phyloP scores from a whole-genome alignment of 2,888 invertebrate species.

The Mechanitis mazaeus region DNA sequence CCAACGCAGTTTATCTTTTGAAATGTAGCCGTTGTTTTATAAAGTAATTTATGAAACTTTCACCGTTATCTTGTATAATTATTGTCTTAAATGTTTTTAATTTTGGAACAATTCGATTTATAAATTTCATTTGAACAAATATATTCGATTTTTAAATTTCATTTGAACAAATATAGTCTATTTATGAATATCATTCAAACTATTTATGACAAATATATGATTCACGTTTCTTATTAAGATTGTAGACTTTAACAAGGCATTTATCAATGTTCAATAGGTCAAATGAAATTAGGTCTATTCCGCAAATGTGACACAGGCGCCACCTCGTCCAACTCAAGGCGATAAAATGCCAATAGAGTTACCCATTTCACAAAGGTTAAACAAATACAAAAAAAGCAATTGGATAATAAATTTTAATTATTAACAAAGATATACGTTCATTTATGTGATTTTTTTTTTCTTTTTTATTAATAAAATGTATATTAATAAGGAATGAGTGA shows the following conservation, averaged over 20 bases:
- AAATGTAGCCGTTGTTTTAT: constrained; percentile 18
- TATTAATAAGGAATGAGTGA: no score
- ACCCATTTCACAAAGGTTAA: no score
- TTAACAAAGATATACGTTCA: no score
- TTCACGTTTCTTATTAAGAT: background rate
- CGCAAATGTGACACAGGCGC: constrained; percentile 34
- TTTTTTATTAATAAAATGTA: no score
- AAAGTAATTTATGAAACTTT: constrained; percentile 26
- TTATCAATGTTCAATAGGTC: constrained; percentile 31
- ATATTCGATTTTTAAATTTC: no score
- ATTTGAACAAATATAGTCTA: no score
- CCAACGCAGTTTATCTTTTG: constrained; percentile 17
- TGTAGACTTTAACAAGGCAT: background rate
- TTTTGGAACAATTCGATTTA: no score
- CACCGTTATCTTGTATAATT: constrained; percentile 8
- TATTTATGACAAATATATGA: no score
- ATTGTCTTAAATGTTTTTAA: background rate
- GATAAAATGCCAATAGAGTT: constrained; percentile 32
- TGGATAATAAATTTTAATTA: no score
- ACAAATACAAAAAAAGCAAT: constrained; percentile 10
- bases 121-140: no score
- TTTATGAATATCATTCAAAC: no score
- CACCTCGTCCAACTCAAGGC: constrained; percentile 27
- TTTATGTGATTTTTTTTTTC: no score
- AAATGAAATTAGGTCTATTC: constrained; percentile 33